phyloP scores from a whole-genome alignment of 1,140 invertebrate genomes.

The Bilobella aurantiaca region DNA sequence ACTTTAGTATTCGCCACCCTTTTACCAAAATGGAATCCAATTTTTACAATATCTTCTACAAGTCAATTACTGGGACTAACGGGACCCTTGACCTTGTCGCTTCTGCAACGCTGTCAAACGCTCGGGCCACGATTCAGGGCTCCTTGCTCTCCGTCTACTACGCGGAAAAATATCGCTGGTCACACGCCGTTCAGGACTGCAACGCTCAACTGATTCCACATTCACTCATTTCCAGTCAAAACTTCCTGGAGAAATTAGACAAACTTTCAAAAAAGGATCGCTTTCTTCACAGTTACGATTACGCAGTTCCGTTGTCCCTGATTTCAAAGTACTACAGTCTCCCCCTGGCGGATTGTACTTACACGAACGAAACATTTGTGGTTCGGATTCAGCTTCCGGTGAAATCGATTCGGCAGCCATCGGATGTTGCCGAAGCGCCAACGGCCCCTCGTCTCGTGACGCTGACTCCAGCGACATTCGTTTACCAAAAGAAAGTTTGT shows the following conservation, averaged over 20 bases:
- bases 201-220: constrained; percentile 12
- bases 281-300: neutral
- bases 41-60: constrained; percentile 31
- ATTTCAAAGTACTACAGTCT: constrained; percentile 28
- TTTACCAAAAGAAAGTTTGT: constrained; percentile 16
- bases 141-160: constrained; percentile 21
- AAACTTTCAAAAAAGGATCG: neutral
- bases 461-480: constrained; percentile 13
- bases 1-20: constrained; percentile 19
- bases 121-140: constrained; percentile 23
- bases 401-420: neutral
- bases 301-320: constrained; percentile 3
- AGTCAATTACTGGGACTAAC: neutral
- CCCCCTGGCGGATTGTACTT: constrained; percentile 29
- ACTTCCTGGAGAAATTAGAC: neutral
- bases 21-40: constrained; percentile 34
- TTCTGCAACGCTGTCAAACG: constrained; percentile 29
- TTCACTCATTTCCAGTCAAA: constrained; percentile 14
- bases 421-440: neutral
- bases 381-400: constrained; percentile 27
- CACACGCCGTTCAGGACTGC: constrained; percentile 23
- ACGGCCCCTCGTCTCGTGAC: constrained; percentile 9
- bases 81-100: constrained; percentile 14
- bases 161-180: constrained; percentile 31
- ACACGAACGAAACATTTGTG: constrained; percentile 19